Base-by-base conservation (phyloP, 35 echinoderm and acorn worm genomes). In the Apostichopus parvimensis region DNA sequence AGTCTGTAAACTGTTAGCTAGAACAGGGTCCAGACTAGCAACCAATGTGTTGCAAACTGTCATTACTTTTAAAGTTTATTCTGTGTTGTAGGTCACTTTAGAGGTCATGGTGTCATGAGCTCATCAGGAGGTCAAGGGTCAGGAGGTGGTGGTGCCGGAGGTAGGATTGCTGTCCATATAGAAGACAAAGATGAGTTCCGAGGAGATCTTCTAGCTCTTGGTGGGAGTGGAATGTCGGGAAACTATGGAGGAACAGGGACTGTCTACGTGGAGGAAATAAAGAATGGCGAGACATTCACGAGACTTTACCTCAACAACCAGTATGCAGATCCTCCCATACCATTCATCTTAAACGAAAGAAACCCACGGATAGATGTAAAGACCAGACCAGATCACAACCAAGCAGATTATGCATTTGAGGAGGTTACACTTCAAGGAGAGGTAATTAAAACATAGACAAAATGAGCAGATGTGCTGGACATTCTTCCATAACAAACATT, bases 131-230 rank as follows among this genome's bases (percentile, higher is more conserved):
- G 96, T 80, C 92, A 60, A 62, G 96, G 96, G 9, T 73, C 56
- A 13, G 94, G 91, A 58, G 64, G 64, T 68, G 96, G 93, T 91
- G 96, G 96, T 2, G 94, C 96, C 24, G 96, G 96, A 77, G 96
- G 96, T 53, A 87, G 96, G 15, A 95, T 98, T 53, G 93, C 96
- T 22, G 92, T 98, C 14, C 96, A 98, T 87, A 93, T 98, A 73
- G 23, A 76, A 5, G 73, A 93, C 10, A 87, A 62, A 7, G 96
- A 98, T 78, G 96, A 98, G 70, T 98, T 95, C 53, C 66, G 96
- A 4, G 96, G 96, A 24, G 95, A 85, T 2, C 73, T 96, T 8
- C 56, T 93, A 23, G 91, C 94, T 15, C 79, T 90, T 28, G 92
- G 94, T 20, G 91, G 87, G 64, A 79, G 56, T 18, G 94, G 96